Evolutionary conservation across 2,888 invertebrate genomes (phyloP).

Genomic region (Tetanocera ferruginea): DNA sequence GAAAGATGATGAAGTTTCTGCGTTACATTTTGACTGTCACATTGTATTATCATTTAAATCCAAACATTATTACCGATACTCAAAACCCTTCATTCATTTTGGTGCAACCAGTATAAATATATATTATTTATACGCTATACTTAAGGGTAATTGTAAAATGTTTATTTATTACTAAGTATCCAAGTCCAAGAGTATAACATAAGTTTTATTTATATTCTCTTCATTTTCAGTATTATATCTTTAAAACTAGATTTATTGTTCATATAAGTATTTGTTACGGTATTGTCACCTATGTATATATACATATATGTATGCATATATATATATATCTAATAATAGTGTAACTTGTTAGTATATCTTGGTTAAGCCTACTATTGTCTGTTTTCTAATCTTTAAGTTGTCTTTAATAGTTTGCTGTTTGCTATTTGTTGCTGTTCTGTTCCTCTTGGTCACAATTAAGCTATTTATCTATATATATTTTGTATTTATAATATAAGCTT

Average conservation of each 20-base stretch:
- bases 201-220: conserved; percentile 25
- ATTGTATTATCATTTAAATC: too few species aligned
- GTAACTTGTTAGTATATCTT: conserved; percentile 33
- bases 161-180: conserved; percentile 47
- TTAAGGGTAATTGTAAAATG: conserved; percentile 32
- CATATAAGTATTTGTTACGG: too few species aligned
- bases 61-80: too few species aligned
- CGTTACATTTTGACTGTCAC: too few species aligned
- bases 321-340: conserved; percentile 30
- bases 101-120: too few species aligned
- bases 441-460: not conserved
- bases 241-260: conserved; percentile 29
- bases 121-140: too few species aligned
- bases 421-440: conserved; percentile 33
- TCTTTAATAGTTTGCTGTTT: conserved; percentile 44
- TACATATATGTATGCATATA: conserved; percentile 25
- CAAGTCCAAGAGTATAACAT: conserved; percentile 45
- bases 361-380: conserved; percentile 60
- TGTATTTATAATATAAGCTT: too few species aligned
- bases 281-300: conserved; percentile 37
- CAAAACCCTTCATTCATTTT: too few species aligned
- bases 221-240: conserved; percentile 13
- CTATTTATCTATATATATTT: too few species aligned
- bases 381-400: conserved; percentile 46
- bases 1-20: too few species aligned